Conservation (phyloP, 2,113 vertebrate species). For the Varanus salvator region DNA sequence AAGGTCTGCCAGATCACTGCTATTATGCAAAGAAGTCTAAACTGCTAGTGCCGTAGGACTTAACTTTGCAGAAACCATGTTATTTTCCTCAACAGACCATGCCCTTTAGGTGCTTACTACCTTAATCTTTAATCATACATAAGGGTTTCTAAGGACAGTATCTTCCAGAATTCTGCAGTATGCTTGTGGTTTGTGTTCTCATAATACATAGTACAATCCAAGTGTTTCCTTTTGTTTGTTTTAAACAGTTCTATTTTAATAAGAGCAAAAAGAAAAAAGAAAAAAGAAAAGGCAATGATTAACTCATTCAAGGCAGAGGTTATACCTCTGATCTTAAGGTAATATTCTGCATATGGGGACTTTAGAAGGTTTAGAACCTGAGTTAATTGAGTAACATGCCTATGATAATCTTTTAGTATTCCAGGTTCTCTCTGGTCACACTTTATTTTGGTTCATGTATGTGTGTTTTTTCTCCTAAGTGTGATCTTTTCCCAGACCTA, state of each 20-base stretch:
- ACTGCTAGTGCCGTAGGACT: too few species aligned
- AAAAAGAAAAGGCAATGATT: not conserved
- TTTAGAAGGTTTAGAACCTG: not conserved
- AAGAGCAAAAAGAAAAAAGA: not conserved
- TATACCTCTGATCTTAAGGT: not conserved
- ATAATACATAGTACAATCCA: not conserved
- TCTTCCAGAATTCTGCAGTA: not conserved
- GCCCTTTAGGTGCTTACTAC: too few species aligned
- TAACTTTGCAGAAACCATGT: too few species aligned
- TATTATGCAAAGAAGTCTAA: too few species aligned
- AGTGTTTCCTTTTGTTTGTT: not conserved
- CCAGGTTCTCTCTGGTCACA: not conserved
- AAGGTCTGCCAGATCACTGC: too few species aligned
- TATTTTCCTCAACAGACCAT: too few species aligned
- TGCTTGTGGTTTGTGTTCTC: not conserved
- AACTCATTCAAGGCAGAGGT: not conserved
- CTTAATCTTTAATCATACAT: too few species aligned
- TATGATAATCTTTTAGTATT: not conserved
- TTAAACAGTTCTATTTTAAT: not conserved
- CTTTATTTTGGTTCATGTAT: not conserved
- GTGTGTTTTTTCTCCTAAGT: not conserved
- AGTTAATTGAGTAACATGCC: not conserved
- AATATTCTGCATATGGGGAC: not conserved
- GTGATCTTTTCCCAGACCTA: not conserved
- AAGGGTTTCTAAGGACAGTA: not conserved